Percentiles rank a stretch among this genome's conserved stretches.
phyloP scores from a whole-genome alignment of 2,888 invertebrate species.

The Oscheius onirici region DNA sequence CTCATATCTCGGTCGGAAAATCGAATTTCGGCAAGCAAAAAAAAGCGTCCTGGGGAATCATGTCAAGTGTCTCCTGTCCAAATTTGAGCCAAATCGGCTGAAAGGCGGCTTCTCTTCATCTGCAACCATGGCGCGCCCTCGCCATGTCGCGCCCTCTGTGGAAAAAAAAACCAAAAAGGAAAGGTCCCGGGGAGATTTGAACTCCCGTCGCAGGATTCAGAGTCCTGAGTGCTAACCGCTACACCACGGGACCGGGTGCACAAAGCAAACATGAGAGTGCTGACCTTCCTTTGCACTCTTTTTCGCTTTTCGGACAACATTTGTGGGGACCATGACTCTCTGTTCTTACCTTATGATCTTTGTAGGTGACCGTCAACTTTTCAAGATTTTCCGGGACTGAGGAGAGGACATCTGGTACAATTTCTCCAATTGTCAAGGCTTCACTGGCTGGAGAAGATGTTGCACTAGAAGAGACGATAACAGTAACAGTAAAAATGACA shows the following conservation, averaged over 20 bases:
- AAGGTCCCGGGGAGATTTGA: constrained; percentile 35
- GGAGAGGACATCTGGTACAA: background rate
- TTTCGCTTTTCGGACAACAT: no score
- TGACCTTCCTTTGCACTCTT: no score
- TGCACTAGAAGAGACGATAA: background rate
- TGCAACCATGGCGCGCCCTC: no score
- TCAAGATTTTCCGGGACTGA: background rate
- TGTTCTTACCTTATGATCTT: background rate
- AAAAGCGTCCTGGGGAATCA: no score
- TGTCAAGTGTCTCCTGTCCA: no score
- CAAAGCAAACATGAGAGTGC: no score
- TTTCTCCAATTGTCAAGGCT: background rate
- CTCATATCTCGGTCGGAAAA: no score
- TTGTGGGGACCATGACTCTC: no score
- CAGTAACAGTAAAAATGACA: background rate
- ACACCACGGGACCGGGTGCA: constrained; percentile 35
- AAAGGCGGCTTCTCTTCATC: no score
- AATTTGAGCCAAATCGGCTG: no score
- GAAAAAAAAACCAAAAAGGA: background rate
- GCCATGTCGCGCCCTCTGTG: no score
- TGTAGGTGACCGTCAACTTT: background rate
- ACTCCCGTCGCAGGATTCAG: constrained; percentile 52
- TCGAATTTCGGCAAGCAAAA: no score
- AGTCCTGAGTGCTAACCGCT: constrained; percentile 57
- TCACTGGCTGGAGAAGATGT: background rate